Percentiles rank a stretch among this genome's conserved stretches.
Evolutionary conservation across 2,888 invertebrate species (phyloP).

Genomic region (Caenorhabditis macrosperma): DNA sequence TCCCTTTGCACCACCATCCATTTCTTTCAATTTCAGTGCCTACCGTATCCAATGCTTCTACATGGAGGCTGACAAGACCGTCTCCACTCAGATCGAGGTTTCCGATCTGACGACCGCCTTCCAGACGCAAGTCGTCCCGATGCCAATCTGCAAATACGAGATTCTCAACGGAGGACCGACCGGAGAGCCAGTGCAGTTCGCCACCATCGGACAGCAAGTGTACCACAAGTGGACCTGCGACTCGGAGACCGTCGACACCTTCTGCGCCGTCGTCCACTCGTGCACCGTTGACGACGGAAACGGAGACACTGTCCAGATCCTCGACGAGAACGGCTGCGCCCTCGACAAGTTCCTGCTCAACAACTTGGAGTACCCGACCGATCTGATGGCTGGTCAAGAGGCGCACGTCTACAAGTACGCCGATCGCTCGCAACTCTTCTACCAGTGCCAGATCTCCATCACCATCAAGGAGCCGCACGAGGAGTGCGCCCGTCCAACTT

Average conservation of each 20-base stretch:
- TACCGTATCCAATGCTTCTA: conserved; percentile 80
- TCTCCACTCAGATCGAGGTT: conserved; percentile 78
- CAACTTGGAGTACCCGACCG: conserved; percentile 80
- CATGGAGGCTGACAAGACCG: conserved; percentile 80
- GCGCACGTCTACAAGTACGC: conserved; percentile 80
- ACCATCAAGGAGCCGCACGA: conserved; percentile 78
- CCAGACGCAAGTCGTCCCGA: conserved; percentile 79
- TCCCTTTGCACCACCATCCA: not conserved
- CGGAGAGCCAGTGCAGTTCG: conserved; percentile 79
- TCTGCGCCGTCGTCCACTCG: conserved; percentile 79
- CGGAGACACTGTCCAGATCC: conserved; percentile 78
- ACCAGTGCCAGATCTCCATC: conserved; percentile 80
- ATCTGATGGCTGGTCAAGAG: conserved; percentile 80
- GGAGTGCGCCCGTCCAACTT: conserved; percentile 78
- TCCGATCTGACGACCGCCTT: conserved; percentile 79
- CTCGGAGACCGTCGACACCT: conserved; percentile 79
- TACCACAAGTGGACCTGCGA: conserved; percentile 80
- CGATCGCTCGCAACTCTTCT: conserved; percentile 79
- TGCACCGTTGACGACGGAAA: conserved; percentile 80
- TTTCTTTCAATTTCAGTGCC: conserved; percentile 62
- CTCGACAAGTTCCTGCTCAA: conserved; percentile 79
- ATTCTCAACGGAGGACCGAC: conserved; percentile 79
- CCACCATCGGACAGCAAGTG: conserved; percentile 79
- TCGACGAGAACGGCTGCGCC: conserved; percentile 80
- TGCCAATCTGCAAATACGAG: conserved; percentile 80